Evolutionary conservation across 2,888 invertebrate species (phyloP), one percentile per base, ranked within the genome.

Genomic region (Octonoba sinensis): DNA sequence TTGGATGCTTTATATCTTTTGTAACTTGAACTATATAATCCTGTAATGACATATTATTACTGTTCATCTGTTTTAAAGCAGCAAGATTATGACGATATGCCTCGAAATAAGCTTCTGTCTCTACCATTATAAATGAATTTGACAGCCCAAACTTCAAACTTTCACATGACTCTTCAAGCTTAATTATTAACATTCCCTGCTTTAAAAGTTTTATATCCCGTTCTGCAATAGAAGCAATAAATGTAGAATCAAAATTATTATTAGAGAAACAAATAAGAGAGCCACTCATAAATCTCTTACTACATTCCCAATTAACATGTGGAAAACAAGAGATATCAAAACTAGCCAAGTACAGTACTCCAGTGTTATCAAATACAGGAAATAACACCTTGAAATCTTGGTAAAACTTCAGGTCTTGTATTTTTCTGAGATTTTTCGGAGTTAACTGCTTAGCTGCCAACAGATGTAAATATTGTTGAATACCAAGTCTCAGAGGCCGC

Each of bases 101-200:
- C 86, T 95, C 95, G 87, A 95, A 95, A 88, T 93, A 96, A 0
- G 93, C 92, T 66, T 92, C 92, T 67, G 93, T 93, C 87, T 95
- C 94, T 3, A 93, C 91, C 93, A 95, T 93, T 0, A 91, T 86
- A 82, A 91, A 78, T 8, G 3, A 51, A n/a, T 18, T 59, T 49
- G 36, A 54, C 20, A 59, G 22, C 6, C 16, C 15, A 16, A 66
- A 12, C 59, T 59, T 78, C 36, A 78, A 65, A 3, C 66, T 46
- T 64, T 78, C 73, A 54, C 69, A 57, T 2, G 75, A 64, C 12
- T 79, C 59, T 46, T 83, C 83, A 64, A 83, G 75, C 12, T 57
- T 24, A 15, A 83, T 22, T 3, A 70, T 0, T 87, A 92, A 91
- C 88, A 90, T 91, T 75, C 93, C 92, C 24, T 91, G 88, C 57